Conservation (phyloP, 2,888 invertebrate genomes). For the Cacoxenus indagator region DNA sequence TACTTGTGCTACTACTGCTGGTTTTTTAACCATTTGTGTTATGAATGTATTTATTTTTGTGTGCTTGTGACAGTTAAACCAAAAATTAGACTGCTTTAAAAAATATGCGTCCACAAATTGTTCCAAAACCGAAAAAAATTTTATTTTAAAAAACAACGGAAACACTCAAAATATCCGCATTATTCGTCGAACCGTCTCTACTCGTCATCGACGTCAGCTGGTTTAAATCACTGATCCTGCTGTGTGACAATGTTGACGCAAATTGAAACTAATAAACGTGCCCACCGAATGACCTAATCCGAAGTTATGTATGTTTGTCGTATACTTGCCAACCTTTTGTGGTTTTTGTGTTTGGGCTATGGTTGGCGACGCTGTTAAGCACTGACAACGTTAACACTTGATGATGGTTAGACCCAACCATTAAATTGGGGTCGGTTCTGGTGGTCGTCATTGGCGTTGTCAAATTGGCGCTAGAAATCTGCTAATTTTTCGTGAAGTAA, state of each 20-base stretch:
- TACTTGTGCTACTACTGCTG: background rate
- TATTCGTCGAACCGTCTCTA: conserved; percentile 54
- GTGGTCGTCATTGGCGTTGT: background rate
- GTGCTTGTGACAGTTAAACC: background rate
- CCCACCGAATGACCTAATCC: background rate
- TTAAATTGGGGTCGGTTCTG: background rate
- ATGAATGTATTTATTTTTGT: too few relatives aligned
- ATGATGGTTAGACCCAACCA: too few relatives aligned
- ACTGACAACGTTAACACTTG: too few relatives aligned
- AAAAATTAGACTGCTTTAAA: too few relatives aligned
- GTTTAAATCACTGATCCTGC: conserved; percentile 52
- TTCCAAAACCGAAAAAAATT: background rate
- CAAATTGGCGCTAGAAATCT: background rate
- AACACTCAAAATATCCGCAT: conserved; percentile 41
- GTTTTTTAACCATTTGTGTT: background rate
- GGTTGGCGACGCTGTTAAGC: conserved; percentile 24
- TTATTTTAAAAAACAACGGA: background rate
- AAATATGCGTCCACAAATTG: background rate
- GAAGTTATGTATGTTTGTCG: background rate
- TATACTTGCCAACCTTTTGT: background rate
- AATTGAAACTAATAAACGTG: conserved; percentile 59
- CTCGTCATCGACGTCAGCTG: conserved; percentile 60
- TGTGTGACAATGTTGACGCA: conserved; percentile 50
- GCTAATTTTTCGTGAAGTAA: background rate
- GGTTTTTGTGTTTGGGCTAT: conserved; percentile 11